A percentile compares a stretch with the other conserved stretches of the same genome.
Conservation (phyloP, 2,888 invertebrate genomes). For the Carabus problematicus region DNA sequence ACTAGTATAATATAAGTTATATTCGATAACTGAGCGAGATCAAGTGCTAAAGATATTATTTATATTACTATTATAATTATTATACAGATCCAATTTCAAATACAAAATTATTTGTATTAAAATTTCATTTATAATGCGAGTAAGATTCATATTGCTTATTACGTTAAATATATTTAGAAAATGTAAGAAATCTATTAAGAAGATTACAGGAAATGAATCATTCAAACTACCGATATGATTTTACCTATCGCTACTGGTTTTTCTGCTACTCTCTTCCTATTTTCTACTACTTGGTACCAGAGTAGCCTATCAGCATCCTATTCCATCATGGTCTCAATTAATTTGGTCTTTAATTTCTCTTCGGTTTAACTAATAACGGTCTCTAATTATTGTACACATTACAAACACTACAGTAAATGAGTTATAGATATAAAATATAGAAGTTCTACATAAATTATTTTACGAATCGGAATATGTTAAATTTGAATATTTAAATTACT, state of each 20-base stretch:
- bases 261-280: constrained; percentile 8
- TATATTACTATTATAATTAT: too few species aligned
- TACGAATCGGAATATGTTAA: too few species aligned
- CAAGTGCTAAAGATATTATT: too few species aligned
- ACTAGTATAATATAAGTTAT: too few species aligned
- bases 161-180: too few species aligned
- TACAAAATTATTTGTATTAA: too few species aligned
- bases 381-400: constrained; percentile 14
- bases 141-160: too few species aligned
- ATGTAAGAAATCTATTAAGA: too few species aligned
- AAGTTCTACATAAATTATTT: not conserved
- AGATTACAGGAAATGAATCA: not conserved
- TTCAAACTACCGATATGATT: constrained; percentile 16
- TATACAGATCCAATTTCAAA: too few species aligned
- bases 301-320: constrained; percentile 18
- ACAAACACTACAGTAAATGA: constrained; percentile 24
- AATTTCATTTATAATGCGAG: too few species aligned
- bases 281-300: constrained; percentile 22
- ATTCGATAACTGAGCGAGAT: too few species aligned
- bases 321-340: not conserved
- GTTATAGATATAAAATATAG: constrained; percentile 19
- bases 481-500: too few species aligned
- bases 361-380: constrained; percentile 18
- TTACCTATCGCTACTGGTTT: not conserved
- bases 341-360: constrained; percentile 24